Base-by-base conservation (phyloP, 37 sponge, comb jelly and placozoan species). In the Hexactinellida sp. region DNA sequence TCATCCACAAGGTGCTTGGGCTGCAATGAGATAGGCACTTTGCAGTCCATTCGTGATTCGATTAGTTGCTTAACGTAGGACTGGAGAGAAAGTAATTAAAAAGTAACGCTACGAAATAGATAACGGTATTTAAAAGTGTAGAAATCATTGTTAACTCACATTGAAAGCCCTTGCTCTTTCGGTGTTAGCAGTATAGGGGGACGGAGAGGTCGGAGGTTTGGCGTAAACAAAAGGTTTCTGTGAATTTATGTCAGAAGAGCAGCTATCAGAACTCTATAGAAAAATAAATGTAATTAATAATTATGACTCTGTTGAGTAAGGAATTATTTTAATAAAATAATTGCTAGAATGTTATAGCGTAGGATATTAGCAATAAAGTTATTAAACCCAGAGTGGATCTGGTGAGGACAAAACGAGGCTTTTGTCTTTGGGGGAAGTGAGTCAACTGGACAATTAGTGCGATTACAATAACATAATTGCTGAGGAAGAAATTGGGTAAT, bases 151-250 rank as follows among this genome's bases (percentile, higher is more conserved):
- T 47, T 1, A 1, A 86, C 89, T 83, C 30, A 92, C 93, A 88
- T 92, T 92, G 86, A 92, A 92, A 55, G 85, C 89, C 36, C 87
- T 88, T 0, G 93, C 93, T 88, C 93, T 90, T 54, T 90, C 90
- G 0, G 93, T 92, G 54, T 92, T 92, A 35, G 93, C 93, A 5
- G 93, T 92, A 52, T 92, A 92, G 0, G 93, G 93, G 0, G 93
- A 92, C 0, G 93, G 93, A 0, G 93, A 92, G 13, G 76, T 63
- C 28, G 76, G 76, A 63, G 76, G 76, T 28, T 63, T 63, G 25
- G 76, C 76, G 13, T 63, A 63, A n/a, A 63, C 3, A 7, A 63
- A n/a, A 63, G 76, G 76, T n/a, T 63, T 63, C 28, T 63, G 76
- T 63, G 76, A 63, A 63, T 10, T n/a, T 25, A 25, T 63, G 76